These are phyloP conservation scores for Hippolais icterina DNA, from an alignment of 2,113 vertebrate species.

Conservation along the genomic window DNA sequence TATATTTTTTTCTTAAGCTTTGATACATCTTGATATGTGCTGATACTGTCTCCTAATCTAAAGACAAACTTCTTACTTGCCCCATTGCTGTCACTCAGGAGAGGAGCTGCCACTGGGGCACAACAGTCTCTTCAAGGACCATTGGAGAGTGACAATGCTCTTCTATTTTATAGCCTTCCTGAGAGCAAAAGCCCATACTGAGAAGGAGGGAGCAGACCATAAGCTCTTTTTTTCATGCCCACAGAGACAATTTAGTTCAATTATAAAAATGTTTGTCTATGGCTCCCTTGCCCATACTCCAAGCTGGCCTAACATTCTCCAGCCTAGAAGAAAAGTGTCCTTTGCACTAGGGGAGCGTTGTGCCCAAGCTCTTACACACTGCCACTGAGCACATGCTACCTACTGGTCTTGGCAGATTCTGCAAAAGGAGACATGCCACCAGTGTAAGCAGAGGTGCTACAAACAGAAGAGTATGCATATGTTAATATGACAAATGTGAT, in stretches of 20 bases:
- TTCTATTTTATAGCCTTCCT: not conserved
- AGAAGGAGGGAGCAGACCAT: not conserved
- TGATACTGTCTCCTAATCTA: not conserved
- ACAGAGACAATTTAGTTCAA: not conserved
- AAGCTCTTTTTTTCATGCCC: not conserved
- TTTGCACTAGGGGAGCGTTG: rapidly evolving
- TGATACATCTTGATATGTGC: not conserved
- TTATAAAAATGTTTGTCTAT: not conserved
- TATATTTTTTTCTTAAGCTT: not conserved
- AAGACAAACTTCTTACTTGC: not conserved
- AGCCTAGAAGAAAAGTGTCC: not conserved
- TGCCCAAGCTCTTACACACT: not conserved
- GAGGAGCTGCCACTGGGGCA: not conserved
- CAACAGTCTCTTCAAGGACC: not conserved
- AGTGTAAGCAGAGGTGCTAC: not conserved
- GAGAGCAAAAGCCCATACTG: not conserved
- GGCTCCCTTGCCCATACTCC: not conserved
- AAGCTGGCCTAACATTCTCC: not conserved
- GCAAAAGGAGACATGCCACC: not conserved
- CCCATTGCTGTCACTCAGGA: not conserved
- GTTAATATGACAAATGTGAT: not conserved
- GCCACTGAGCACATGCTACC: not conserved
- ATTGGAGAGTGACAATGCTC: not conserved
- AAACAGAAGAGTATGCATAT: not conserved
- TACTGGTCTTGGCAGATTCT: not conserved